Percentiles rank a stretch among this genome's conserved stretches.
phyloP scores from a whole-genome alignment of 1,140 invertebrate genomes.

The Brachionus koreanus region DNA sequence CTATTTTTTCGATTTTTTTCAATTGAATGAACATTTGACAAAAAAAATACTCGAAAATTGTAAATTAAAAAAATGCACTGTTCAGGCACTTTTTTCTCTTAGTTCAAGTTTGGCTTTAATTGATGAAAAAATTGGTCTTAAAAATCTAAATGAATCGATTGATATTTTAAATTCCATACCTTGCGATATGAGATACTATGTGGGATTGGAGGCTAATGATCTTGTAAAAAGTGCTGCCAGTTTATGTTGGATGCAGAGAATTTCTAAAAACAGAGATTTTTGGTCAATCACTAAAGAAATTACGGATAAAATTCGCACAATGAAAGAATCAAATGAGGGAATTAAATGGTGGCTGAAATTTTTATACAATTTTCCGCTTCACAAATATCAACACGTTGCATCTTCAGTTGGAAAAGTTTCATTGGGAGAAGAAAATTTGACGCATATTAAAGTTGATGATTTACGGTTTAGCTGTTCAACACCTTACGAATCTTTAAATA shows the following conservation, averaged over 20 bases:
- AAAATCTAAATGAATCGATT: not conserved
- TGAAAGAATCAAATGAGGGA: slow-evolving; percentile 10
- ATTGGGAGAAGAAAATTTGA: not conserved
- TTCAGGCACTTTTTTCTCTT: not conserved
- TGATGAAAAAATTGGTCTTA: not conserved
- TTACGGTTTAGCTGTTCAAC: not conserved
- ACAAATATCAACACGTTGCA: not conserved
- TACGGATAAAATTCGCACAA: not conserved
- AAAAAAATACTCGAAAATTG: not conserved
- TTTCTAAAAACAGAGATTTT: not conserved
- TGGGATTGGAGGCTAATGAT: not conserved
- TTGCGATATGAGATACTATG: not conserved
- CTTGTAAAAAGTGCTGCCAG: not conserved
- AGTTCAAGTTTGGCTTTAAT: not conserved
- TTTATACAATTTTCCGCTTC: not conserved
- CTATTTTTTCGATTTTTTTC: slow-evolving; percentile 25
- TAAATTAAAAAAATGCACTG: slow-evolving; percentile 21
- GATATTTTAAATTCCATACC: slow-evolving; percentile 2
- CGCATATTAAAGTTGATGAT: not conserved
- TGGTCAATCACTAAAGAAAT: not conserved
- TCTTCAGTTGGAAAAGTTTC: not conserved
- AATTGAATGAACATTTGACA: not conserved
- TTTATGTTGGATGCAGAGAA: not conserved
- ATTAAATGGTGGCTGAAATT: slow-evolving; percentile 6
- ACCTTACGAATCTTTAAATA: not conserved